Base-by-base conservation (phyloP, 2,888 invertebrate species). In the Platypus cylindrus region DNA sequence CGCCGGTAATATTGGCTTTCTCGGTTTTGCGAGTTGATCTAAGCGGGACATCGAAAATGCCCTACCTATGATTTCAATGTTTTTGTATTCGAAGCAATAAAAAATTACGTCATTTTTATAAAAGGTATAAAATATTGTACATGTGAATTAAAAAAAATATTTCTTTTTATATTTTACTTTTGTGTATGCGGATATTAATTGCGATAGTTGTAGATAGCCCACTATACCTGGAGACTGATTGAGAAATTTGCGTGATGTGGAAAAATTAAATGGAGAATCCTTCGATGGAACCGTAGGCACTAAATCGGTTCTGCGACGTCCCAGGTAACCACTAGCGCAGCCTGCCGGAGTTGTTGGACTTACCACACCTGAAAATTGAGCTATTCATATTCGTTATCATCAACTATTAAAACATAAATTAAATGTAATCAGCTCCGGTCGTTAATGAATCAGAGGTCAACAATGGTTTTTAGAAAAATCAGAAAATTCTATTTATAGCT, bases 31-130 rank as follows among this genome's bases (percentile, higher is more conserved):
- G 63, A 82, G 71, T 61, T 79, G 77, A 74, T 90, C 90, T 69
- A 90, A 76, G 53, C 90, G 79, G 58, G 87, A 83, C 87, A 90
- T 87, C 63, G 87, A 87, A 70, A 82, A 82, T 58, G 89, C 87
- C 75, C 89, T 86, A 75, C 80, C 42, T 42, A 27, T 37, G 23
- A 27, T 11, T 27, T 12, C 7, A 5, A 25, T 25, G 27, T 14
- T 27, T 14, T 8, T 14, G 5, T 3, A 11, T 11, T 8, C 5
- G 9, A 14, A 27, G 9, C 14, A 14, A 27, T 14, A 27, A 7
- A 12, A 4, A 11, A 5, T 27, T 11, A 14, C 7, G 20, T 7
- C 20, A 20, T 20, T 20, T 20, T 20, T 5, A 9, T 20, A n/a
- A n/a, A n/a, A n/a, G n/a, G n/a, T n/a, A n/a, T n/a, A n/a, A n/a